Evolutionary conservation across 2,113 vertebrate species (phyloP).

Genomic region (Charadrius vociferus): DNA sequence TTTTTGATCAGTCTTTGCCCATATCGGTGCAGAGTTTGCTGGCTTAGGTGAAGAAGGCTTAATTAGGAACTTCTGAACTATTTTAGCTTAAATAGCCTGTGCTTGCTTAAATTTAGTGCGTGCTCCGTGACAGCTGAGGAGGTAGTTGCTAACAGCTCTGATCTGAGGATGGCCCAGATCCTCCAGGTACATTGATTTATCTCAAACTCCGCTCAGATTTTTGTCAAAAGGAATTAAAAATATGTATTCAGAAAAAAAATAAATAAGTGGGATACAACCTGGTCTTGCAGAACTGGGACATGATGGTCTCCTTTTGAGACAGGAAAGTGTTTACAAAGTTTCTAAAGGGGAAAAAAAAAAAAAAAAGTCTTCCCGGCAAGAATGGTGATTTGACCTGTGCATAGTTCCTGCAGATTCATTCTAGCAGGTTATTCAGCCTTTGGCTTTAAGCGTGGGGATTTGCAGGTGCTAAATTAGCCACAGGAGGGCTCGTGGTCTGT

Average conservation of each 20-base stretch:
- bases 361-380: neutral
- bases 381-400: neutral
- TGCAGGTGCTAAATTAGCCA: slow-evolving; percentile 45
- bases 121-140: neutral
- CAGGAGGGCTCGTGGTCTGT: neutral
- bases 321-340: neutral
- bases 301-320: neutral
- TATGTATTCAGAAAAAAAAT: neutral
- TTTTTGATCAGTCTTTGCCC: neutral
- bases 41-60: neutral
- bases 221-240: neutral
- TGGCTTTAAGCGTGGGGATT: neutral
- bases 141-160: neutral
- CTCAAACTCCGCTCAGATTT: neutral
- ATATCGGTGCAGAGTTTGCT: neutral
- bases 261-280: neutral
- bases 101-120: neutral
- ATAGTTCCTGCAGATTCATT: neutral
- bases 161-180: neutral
- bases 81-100: neutral
- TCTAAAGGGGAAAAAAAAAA: neutral
- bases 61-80: neutral
- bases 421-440: neutral
- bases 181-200: neutral
- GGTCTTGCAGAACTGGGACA: neutral